A percentile compares a stretch with the other conserved stretches of the same genome.
Evolutionary conservation across 1,140 invertebrate genomes (phyloP).

Genomic region (Drosophila ananassae): DNA sequence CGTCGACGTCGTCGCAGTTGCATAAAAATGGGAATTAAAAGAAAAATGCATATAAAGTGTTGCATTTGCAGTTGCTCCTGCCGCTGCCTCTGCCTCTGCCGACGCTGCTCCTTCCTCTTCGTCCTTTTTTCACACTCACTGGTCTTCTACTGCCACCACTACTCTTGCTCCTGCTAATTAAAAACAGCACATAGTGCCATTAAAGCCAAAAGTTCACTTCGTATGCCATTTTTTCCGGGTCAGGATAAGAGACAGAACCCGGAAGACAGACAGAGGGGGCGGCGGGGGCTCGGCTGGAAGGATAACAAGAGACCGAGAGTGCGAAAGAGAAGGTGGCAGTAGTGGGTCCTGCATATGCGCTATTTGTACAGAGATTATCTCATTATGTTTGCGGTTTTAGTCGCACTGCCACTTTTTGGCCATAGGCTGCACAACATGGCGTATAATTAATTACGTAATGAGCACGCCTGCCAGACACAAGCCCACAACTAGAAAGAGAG

Average conservation of each 20-base stretch:
- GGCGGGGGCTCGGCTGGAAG: neutral
- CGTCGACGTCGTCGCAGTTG: slow-evolving; percentile 23
- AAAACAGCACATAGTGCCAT: slow-evolving; percentile 75
- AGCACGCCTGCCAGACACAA: slow-evolving; percentile 65
- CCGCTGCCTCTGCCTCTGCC: slow-evolving; percentile 13
- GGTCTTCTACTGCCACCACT: slow-evolving; percentile 2
- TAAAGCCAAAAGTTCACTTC: slow-evolving; percentile 76
- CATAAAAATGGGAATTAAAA: slow-evolving; percentile 80
- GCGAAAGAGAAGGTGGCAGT: slow-evolving; percentile 2
- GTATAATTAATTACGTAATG: slow-evolving; percentile 82
- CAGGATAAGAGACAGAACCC: slow-evolving; percentile 25
- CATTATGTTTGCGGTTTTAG: slow-evolving; percentile 75
- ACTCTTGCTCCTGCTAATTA: slow-evolving; percentile 61
- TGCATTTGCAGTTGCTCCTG: slow-evolving; percentile 66
- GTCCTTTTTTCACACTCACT: slow-evolving; percentile 5
- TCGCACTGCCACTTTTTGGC: slow-evolving; percentile 67
- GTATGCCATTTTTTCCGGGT: slow-evolving; percentile 35
- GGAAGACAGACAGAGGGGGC: neutral
- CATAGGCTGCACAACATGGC: slow-evolving; percentile 70
- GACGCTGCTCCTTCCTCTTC: slow-evolving; percentile 20
- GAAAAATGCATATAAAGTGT: slow-evolving; percentile 82
- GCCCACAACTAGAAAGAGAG: slow-evolving; percentile 15
- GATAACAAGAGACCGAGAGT: neutral
- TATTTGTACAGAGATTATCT: slow-evolving; percentile 77
- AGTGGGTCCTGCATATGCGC: slow-evolving; percentile 50